Conservation (phyloP, 2,797 vertebrate species). For the Chrosomus eos region DNA sequence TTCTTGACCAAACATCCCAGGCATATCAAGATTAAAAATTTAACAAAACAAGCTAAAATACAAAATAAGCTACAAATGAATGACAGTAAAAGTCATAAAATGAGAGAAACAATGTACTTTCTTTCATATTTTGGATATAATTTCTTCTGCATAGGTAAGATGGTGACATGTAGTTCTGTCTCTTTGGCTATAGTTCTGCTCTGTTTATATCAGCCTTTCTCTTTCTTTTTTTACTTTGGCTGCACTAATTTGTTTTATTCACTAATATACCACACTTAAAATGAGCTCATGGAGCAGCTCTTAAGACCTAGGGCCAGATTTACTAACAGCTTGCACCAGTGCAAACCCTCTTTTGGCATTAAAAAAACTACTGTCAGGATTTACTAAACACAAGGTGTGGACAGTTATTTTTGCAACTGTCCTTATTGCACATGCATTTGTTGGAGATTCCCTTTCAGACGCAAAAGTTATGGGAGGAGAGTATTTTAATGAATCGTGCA, state of each 20-base stretch:
- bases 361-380: too few species aligned
- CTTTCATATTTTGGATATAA: not conserved
- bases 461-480: too few species aligned
- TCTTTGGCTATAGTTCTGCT: not conserved
- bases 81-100: not conserved
- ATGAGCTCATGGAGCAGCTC: slow-evolving; percentile 25
- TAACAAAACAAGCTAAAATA: too few species aligned
- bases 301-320: not conserved
- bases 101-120: not conserved
- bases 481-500: too few species aligned
- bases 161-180: not conserved
- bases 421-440: too few species aligned
- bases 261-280: not conserved
- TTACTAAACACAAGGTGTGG: too few species aligned
- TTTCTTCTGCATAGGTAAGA: not conserved
- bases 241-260: slow-evolving; percentile 2
- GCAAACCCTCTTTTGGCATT: not conserved
- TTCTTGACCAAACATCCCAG: too few species aligned
- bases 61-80: too few species aligned
- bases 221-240: not conserved
- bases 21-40: too few species aligned
- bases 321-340: not conserved
- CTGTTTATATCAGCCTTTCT: not conserved
- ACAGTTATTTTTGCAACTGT: too few species aligned
- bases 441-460: too few species aligned